Evolutionary conservation across 2,888 invertebrate species (phyloP), one percentile per base, ranked within the genome.

Genomic region (Andrena fulva): DNA sequence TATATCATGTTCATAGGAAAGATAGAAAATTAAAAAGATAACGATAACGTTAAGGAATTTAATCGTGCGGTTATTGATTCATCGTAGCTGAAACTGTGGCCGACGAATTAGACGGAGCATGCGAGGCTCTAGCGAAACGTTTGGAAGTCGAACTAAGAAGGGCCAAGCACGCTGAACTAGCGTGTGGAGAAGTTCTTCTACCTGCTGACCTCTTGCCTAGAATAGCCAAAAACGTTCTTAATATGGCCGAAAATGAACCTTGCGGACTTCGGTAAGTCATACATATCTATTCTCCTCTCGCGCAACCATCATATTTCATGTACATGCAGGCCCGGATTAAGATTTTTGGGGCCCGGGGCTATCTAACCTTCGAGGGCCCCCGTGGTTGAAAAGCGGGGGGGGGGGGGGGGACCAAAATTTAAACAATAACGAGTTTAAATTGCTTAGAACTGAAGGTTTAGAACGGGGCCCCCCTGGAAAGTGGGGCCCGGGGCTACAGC

Each of bases 211-310:
- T 98, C 85, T 95, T 98, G 77, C 96, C 96, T 86, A 95, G 97
- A 87, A 97, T 98, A 82, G 96, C 98, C 64, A 95, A 96, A 85
- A 97, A 98, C 93, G 96, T 98, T 82, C 95, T 98, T 71, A 95
- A 96, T 74, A 96, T 97, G 95, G 97, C 98, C 0, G 98, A 98
- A 93, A 96, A 96, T 70, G 98, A 98, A 94, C 98, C 98, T 24
- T 98, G 98, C 94, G 98, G 98, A 69, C 96, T 98, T 67, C 95
- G 97, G 88, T 94, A 84, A 89, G 87, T 56, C 16, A 7, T 54
- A 0, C 16, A 2, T 12, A 1, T 52, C 6, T 29, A 52, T 1
- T 24, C 8, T 2, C 2, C n/a, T n/a, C 3, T 20, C n/a, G 4
- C 3, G 0, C 42, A 12, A 42, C 1, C 27, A 48, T 42, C 16